Evolutionary conservation across 2,113 vertebrate species (phyloP), one percentile per base, ranked within the genome.

Genomic region (Tylochromis polylepis): DNA sequence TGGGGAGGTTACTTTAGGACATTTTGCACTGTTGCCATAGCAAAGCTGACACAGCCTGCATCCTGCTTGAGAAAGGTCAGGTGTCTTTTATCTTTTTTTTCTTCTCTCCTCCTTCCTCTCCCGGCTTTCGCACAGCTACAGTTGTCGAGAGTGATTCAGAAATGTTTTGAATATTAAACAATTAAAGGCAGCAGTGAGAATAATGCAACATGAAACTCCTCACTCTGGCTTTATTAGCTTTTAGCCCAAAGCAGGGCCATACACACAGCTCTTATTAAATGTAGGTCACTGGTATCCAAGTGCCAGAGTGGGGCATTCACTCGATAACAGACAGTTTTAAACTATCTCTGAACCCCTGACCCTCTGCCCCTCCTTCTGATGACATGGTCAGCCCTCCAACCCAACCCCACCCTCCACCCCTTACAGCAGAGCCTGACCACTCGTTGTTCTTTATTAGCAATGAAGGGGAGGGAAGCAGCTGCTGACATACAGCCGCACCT

Each of bases 1-100:
- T 49, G 22, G 83, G 65, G 86, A 94, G 97, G 96, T 96, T 96
- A 96, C 96, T 97, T 94, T 95, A 92, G 96, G 96, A 94, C 96
- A 90, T 88, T 93, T 92, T 70, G 81, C n/a, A 84, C 89, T 81
- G 94, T 96, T 96, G 95, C 95, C 89, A 95, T 96, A 89, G 96
- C 57, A 72, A 96, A 92, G 90, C 92, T 82, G 91, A 94, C 86
- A 93, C 86, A 58, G 89, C 88, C 87, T 91, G 80, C 81, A 91
- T 94, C 90, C 87, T 86, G 91, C 88, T 88, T 91, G 49, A 94
- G 89, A 95, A 96, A 95, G 94, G 94, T 96, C 94, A 96, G 93
- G 90, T 96, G 88, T 95, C 92, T 91, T 88, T 36, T 92, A 77
- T 95, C 89, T 92, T 92, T 94, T 80, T 79, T 51, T 22, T 4